These are phyloP conservation scores for Jaculus jaculus DNA, from an alignment of 2,113 vertebrate species.

Conservation along the genomic window DNA sequence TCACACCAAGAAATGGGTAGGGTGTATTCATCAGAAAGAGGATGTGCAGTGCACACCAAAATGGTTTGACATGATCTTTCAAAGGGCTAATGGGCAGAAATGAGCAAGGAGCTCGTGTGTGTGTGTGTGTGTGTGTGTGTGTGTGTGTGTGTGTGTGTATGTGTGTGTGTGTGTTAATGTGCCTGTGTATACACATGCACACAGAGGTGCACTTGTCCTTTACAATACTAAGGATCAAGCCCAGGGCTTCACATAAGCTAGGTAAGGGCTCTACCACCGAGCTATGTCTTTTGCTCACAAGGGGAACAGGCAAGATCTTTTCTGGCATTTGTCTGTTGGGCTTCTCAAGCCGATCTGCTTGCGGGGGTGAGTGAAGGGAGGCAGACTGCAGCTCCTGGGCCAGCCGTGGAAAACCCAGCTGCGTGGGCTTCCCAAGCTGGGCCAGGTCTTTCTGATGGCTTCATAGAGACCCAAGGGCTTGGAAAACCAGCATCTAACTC, in stretches of 20 bases:
- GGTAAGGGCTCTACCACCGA: not conserved
- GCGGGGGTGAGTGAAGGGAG: fast-evolving
- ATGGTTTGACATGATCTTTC: not conserved
- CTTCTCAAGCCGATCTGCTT: not conserved
- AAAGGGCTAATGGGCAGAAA: not conserved
- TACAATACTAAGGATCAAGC: not conserved
- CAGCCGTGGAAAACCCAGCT: not conserved
- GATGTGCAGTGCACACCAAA: not conserved
- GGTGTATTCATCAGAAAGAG: not conserved
- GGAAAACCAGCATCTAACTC: not conserved
- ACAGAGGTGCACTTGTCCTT: not conserved
- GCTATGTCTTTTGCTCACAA: not conserved
- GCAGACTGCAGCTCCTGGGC: not conserved
- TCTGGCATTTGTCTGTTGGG: not conserved
- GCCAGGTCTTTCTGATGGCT: not conserved
- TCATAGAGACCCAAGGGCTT: not conserved
- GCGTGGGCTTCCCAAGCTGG: fast-evolving
- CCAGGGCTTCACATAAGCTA: not conserved
- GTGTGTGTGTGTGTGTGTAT: not conserved
- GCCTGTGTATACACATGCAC: no score
- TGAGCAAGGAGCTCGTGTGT: not conserved
- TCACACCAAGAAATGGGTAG: not conserved
- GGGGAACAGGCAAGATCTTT: not conserved
- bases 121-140: not conserved
- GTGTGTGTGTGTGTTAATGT: not conserved